A percentile compares a stretch with the other conserved stretches of the same genome.
Evolutionary conservation across 2,888 invertebrate genomes (phyloP).

Genomic region (Mechanitis messenoides): DNA sequence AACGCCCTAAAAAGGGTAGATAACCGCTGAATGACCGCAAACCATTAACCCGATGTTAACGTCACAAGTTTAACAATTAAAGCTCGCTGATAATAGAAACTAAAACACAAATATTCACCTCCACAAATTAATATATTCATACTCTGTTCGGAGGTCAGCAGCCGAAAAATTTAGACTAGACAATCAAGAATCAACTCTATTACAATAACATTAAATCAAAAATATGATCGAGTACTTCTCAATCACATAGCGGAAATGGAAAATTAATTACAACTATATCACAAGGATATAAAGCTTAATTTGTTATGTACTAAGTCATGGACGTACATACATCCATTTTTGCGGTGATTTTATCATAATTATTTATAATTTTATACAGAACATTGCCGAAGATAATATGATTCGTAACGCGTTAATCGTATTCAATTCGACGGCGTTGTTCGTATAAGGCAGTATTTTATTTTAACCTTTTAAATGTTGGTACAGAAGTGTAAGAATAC

Average conservation of each 20-base stretch:
- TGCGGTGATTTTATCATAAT: slow-evolving; percentile 34
- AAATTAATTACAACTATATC: slow-evolving; percentile 12
- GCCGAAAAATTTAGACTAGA: slow-evolving; percentile 37
- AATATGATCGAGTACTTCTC: background rate
- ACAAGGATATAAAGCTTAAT: slow-evolving; percentile 6
- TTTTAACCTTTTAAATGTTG: background rate
- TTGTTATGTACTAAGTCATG: slow-evolving; percentile 13
- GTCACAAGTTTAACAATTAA: slow-evolving; percentile 69
- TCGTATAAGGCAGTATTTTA: background rate
- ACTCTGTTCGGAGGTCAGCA: slow-evolving; percentile 51
- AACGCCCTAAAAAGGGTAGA: slow-evolving; percentile 58
- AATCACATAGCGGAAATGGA: background rate
- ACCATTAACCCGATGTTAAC: slow-evolving; percentile 65
- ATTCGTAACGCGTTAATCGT: slow-evolving; percentile 53
- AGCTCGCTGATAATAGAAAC: slow-evolving; percentile 67
- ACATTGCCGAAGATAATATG: slow-evolving; percentile 49
- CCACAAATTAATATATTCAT: slow-evolving; percentile 73
- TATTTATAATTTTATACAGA: slow-evolving; percentile 49
- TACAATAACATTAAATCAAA: background rate
- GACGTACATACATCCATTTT: slow-evolving; percentile 27
- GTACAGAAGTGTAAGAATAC: background rate
- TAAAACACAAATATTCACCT: slow-evolving; percentile 56
- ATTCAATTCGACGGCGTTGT: slow-evolving; percentile 28
- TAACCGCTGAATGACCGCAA: slow-evolving; percentile 57
- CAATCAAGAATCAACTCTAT: slow-evolving; percentile 17